phyloP scores from a whole-genome alignment of 2,797 vertebrate species.

The Micrastur ruficollis region DNA sequence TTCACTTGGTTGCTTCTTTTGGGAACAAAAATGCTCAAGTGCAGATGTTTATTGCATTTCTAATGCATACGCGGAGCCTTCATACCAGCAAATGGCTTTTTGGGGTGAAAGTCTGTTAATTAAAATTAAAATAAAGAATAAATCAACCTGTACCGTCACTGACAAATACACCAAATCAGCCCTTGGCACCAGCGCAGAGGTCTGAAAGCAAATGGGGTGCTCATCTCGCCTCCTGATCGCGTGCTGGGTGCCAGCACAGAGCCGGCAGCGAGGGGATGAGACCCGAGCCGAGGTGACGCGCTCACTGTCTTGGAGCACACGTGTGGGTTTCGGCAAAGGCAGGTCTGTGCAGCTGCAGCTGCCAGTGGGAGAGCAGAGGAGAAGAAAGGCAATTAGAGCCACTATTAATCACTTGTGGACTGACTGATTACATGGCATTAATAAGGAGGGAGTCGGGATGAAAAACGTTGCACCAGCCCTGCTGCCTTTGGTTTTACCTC shows the following conservation, averaged over 20 bases:
- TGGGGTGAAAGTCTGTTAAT: neutral
- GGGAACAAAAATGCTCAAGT: neutral
- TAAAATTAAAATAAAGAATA: neutral
- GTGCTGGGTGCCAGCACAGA: neutral
- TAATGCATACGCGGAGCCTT: neutral
- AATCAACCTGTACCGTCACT: neutral
- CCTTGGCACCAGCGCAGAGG: neutral
- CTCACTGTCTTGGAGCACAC: accelerated
- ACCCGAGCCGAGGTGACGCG: accelerated
- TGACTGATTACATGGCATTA: neutral
- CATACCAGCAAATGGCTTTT: neutral
- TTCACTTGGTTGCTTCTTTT: neutral
- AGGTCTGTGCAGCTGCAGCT: neutral
- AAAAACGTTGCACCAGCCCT: accelerated
- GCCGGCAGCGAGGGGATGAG: accelerated
- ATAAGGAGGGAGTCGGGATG: neutral
- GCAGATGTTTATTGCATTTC: neutral
- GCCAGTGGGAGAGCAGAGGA: neutral
- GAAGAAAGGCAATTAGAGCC: neutral
- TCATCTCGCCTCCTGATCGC: neutral
- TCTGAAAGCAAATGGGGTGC: neutral
- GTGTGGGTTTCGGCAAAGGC: accelerated
- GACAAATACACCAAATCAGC: neutral
- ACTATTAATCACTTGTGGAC: neutral
- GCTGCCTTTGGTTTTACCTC: neutral